These are phyloP conservation scores for Colius striatus DNA, from an alignment of 2,113 vertebrate species.

Conservation along the genomic window DNA sequence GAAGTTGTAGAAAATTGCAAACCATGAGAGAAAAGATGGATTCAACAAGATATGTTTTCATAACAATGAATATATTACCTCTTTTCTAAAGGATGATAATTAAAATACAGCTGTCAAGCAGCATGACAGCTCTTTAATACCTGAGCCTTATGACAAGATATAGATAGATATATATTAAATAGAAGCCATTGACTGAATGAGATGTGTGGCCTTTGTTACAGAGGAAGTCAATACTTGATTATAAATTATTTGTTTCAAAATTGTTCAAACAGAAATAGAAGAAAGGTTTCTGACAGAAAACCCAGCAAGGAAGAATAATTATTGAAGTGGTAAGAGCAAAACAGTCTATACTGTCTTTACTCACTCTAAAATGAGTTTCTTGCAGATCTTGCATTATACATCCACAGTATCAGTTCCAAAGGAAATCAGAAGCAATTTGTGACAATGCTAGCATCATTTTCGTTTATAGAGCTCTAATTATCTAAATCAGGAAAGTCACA, in stretches of 20 bases:
- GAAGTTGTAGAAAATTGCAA: background rate
- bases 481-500: background rate
- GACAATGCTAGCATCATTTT: background rate
- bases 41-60: background rate
- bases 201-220: background rate
- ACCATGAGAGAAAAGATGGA: background rate
- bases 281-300: conserved; percentile 58
- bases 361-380: conserved; percentile 15
- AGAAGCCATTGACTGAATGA: background rate
- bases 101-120: background rate
- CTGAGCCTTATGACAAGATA: background rate
- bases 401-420: background rate
- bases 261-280: background rate
- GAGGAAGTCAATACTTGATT: background rate
- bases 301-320: conserved; percentile 41
- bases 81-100: background rate
- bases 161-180: background rate
- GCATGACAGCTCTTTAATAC: background rate
- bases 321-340: conserved; percentile 42
- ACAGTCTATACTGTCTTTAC: background rate
- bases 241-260: background rate
- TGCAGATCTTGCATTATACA: conserved; percentile 21
- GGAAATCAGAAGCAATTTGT: background rate
- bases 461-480: background rate
- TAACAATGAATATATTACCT: background rate